Conservation (phyloP, 2,888 invertebrate genomes). For the Dasypolia templi region DNA sequence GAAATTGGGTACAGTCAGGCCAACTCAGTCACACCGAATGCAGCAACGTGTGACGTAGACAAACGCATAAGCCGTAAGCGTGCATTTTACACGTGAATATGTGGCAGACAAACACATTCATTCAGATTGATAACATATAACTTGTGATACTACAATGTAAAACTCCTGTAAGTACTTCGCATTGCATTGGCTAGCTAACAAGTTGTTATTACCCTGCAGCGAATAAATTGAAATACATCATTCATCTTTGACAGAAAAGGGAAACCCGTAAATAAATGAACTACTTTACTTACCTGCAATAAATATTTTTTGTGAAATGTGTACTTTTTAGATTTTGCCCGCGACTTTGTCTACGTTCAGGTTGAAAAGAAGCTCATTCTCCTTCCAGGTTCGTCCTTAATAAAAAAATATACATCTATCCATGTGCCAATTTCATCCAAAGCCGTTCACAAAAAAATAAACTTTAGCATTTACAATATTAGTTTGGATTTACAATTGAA, state of each 20-base stretch:
- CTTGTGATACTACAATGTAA: constrained; percentile 8
- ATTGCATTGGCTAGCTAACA: background rate
- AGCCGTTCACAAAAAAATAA: too few species aligned
- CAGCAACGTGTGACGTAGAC: background rate
- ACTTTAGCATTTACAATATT: too few species aligned
- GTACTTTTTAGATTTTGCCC: too few species aligned
- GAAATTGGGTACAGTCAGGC: background rate
- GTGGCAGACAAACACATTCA: background rate
- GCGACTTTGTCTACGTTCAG: too few species aligned
- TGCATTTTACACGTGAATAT: background rate
- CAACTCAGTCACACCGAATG: background rate
- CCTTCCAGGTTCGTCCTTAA: too few species aligned
- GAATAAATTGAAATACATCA: background rate
- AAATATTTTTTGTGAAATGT: background rate
- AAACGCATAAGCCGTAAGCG: background rate
- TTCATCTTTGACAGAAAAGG: too few species aligned
- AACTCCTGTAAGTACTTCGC: background rate
- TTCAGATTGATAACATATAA: background rate
- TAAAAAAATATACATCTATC: too few species aligned
- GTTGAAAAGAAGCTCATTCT: too few species aligned
- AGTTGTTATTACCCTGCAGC: background rate
- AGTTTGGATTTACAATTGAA: too few species aligned
- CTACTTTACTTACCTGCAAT: background rate
- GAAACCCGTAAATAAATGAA: background rate
- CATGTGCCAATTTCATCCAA: too few species aligned